Percentiles rank a stretch among this genome's conserved stretches.
Conservation (phyloP, 2,113 vertebrate species). For the Anguilla rostrata region DNA sequence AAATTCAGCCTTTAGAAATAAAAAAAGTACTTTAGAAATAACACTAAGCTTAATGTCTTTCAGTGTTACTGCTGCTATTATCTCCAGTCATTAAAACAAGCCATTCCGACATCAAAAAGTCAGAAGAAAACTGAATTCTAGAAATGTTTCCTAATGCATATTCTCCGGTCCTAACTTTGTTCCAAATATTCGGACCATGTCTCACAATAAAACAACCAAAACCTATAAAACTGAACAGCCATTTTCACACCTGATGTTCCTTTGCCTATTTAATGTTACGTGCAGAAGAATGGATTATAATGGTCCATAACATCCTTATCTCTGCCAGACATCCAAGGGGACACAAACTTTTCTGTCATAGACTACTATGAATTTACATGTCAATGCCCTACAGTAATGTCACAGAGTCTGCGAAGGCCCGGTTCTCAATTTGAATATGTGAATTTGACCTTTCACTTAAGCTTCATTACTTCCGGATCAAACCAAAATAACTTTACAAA, state of each 20-base stretch:
- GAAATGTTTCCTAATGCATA: too few species aligned
- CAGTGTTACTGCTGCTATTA: too few species aligned
- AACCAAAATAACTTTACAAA: neutral
- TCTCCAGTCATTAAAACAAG: too few species aligned
- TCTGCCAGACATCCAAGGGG: neutral
- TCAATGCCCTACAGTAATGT: neutral
- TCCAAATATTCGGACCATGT: too few species aligned
- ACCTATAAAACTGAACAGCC: neutral
- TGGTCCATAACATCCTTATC: neutral
- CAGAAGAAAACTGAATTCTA: too few species aligned
- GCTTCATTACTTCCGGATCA: neutral
- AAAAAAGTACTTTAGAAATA: too few species aligned
- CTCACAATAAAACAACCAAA: neutral
- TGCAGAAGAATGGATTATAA: neutral
- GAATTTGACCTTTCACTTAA: neutral
- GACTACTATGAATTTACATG: neutral
- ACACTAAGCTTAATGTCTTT: too few species aligned
- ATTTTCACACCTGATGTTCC: neutral
- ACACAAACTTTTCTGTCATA: neutral
- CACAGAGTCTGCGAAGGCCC: neutral
- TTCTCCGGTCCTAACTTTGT: too few species aligned
- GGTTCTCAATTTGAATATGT: neutral
- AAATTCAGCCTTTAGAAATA: too few species aligned
- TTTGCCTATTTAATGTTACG: neutral
- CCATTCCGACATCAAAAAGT: too few species aligned